Evolutionary conservation across 2,888 invertebrate genomes (phyloP).

Genomic region (Drosophila helvetica): DNA sequence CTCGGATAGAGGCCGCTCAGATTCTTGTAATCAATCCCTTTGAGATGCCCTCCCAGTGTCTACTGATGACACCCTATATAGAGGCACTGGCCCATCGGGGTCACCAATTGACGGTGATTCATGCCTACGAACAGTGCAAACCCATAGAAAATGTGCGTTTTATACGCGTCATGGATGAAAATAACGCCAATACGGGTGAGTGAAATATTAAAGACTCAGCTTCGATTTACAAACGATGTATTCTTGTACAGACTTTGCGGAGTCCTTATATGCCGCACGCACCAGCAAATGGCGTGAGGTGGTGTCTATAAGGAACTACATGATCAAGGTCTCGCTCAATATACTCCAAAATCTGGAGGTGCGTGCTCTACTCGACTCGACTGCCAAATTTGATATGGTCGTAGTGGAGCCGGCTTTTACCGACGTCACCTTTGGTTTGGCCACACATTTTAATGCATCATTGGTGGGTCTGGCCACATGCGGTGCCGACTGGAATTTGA

Average conservation of each 20-base stretch:
- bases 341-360: constrained; percentile 53
- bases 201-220: not conserved
- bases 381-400: constrained; percentile 80
- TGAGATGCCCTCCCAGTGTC: constrained; percentile 68
- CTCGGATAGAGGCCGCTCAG: constrained; percentile 29
- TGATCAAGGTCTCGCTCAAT: constrained; percentile 35
- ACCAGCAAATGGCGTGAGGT: constrained; percentile 21
- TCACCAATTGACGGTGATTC: constrained; percentile 81
- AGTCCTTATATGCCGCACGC: not conserved
- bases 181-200: constrained; percentile 31
- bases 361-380: constrained; percentile 67
- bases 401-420: constrained; percentile 77
- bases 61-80: constrained; percentile 71
- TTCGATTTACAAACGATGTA: no score
- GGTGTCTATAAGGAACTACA: constrained; percentile 16
- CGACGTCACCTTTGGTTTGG: constrained; percentile 80
- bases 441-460: constrained; percentile 72
- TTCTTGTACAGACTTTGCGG: not conserved
- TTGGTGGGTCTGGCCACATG: constrained; percentile 71
- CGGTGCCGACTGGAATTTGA: constrained; percentile 68
- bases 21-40: constrained; percentile 67
- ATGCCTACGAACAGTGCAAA: constrained; percentile 66
- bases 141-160: constrained; percentile 18
- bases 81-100: constrained; percentile 77
- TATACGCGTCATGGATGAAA: constrained; percentile 39